Evolutionary conservation across 2,113 vertebrate species (phyloP), one percentile per base, ranked within the genome.

Genomic region (Passerina amoena): DNA sequence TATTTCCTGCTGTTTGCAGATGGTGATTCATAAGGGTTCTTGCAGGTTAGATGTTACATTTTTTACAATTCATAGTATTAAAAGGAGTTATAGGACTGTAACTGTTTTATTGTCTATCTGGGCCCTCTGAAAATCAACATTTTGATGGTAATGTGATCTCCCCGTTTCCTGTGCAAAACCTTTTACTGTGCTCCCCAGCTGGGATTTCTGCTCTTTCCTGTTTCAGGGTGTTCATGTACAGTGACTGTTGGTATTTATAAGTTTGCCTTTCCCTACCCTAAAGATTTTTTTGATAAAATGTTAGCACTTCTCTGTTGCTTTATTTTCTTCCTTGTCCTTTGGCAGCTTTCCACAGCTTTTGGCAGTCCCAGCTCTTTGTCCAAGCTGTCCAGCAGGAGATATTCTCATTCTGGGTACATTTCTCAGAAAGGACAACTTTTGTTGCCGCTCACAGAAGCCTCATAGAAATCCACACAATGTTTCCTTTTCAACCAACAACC

Each of bases 331-430:
- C 63, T 90, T 94, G 77, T 97, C 79, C 82, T 97, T 83, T 97
- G 96, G 96, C 92, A 94, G 63, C 57, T 89, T 91, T 92, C 94
- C 88, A 60, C 65, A 51, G 80, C 61, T 88, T 59, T 89, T 93
- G 94, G 88, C 88, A 95, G 98, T 96, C 97, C 95, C 97, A 95
- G 95, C 96, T 98, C 98, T 98, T 97, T 94, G 96, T 97, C 88
- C 82, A 86, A 83, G 96, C 94, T 83, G 42, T 90, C 75, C 71
- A 88, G 79, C 57, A 94, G 86, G 60, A 90, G 86, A 86, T 69
- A 90, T 90, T 96, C 85, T 95, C 35, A 94, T 96, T 94, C 94
- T 92, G 90, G 61, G 88, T 95, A 93, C 88, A 68, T 92, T 91
- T 88, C 76, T 77, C 69, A 53, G 93, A 81, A 94, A 97, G 90